Percentiles rank a stretch among this genome's conserved stretches.
Conservation (phyloP, 2,113 vertebrate species). For the Corythornis madagascariensis region DNA sequence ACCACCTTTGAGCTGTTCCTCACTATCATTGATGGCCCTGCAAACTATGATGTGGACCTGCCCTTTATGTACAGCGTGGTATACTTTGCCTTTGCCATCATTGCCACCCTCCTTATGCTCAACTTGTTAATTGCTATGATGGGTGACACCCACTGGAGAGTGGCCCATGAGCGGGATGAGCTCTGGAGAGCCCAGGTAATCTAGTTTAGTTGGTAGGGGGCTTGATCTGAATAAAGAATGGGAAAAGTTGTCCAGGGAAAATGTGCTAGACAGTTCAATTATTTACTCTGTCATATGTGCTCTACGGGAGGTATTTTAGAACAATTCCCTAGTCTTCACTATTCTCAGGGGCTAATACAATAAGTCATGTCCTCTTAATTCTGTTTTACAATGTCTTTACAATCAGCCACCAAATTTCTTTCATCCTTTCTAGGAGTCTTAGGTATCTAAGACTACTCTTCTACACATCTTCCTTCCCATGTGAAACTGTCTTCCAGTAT, state of each 20-base stretch:
- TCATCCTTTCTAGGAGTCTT: neutral
- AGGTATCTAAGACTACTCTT: neutral
- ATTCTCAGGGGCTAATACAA: neutral
- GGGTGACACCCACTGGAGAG: slow-evolving; percentile 94
- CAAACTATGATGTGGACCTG: slow-evolving; percentile 83
- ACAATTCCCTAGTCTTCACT: neutral
- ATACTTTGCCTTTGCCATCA: slow-evolving; percentile 85
- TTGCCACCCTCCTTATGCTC: slow-evolving; percentile 88
- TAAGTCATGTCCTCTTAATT: neutral
- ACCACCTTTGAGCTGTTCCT: slow-evolving; percentile 91
- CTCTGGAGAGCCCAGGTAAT: slow-evolving; percentile 93
- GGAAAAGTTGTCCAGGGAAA: neutral
- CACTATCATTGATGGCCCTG: slow-evolving; percentile 89
- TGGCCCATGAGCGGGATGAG: slow-evolving; percentile 90
- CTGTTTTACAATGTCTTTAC: neutral
- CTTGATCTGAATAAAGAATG: neutral
- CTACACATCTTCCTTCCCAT: neutral
- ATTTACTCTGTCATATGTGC: neutral
- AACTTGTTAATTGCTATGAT: slow-evolving; percentile 97
- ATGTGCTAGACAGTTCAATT: neutral
- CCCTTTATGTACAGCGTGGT: slow-evolving; percentile 86
- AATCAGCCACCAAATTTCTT: neutral
- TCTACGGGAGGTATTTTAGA: neutral
- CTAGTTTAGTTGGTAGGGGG: neutral
- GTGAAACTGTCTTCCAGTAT: neutral